Evolutionary conservation across 2,888 invertebrate genomes (phyloP).

Genomic region (Empis stercorea): DNA sequence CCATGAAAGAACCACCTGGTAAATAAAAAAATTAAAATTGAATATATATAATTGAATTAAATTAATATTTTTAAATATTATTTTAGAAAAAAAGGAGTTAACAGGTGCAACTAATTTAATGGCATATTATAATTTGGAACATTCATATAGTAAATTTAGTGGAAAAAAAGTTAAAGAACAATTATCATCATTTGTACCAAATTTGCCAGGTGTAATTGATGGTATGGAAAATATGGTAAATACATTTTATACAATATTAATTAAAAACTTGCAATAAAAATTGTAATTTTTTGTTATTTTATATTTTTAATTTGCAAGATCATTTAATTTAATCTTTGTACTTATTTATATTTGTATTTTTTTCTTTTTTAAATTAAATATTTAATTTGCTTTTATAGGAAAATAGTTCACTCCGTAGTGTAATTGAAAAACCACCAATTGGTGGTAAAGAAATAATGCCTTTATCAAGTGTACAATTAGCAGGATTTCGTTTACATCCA

Average conservation of each 20-base stretch:
- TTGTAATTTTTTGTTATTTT: not conserved
- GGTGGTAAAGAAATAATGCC: slow-evolving; percentile 82
- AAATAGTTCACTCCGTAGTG: slow-evolving; percentile 78
- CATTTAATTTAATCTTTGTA: no score
- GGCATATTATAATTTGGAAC: slow-evolving; percentile 91
- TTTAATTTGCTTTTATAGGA: slow-evolving; percentile 39
- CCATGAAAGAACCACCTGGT: slow-evolving; percentile 95
- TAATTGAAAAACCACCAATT: slow-evolving; percentile 92
- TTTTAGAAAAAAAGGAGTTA: slow-evolving; percentile 74
- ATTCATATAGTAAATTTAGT: slow-evolving; percentile 95
- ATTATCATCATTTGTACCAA: slow-evolving; percentile 86
- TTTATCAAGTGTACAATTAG: slow-evolving; percentile 72
- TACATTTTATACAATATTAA: slow-evolving; percentile 1
- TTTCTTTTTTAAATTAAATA: no score
- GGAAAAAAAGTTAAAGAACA: slow-evolving; percentile 93
- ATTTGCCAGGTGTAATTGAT: slow-evolving; percentile 89
- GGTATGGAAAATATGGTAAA: slow-evolving; percentile 63
- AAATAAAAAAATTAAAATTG: slow-evolving; percentile 15
- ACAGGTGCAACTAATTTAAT: slow-evolving; percentile 96
- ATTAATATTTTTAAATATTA: not conserved
- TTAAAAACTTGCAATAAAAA: not conserved
- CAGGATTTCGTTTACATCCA: slow-evolving; percentile 89
- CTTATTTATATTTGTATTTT: no score
- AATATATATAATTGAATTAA: not conserved
- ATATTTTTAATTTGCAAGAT: no score